These are phyloP conservation scores for Valencia hispanica DNA, from an alignment of 2,797 vertebrate species.

Conservation along the genomic window DNA sequence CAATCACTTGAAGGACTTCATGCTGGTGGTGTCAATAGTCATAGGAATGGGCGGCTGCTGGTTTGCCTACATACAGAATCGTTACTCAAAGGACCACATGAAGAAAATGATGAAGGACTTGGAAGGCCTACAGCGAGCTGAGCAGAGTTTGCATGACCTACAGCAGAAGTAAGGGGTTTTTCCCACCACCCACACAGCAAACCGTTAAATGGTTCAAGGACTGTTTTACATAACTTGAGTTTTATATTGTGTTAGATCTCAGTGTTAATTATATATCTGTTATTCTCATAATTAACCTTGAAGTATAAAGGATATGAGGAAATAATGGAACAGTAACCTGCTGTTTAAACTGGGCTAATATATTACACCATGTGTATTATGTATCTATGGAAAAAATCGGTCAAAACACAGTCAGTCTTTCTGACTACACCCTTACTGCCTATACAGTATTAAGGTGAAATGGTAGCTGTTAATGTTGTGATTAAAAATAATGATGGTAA, in stretches of 20 bases:
- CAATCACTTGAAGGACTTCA: conserved; percentile 98
- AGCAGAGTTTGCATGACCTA: conserved; percentile 95
- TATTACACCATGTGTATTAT: not conserved
- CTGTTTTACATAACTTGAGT: not conserved
- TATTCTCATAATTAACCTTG: not conserved
- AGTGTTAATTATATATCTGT: not conserved
- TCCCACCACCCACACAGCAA: conserved; percentile 29
- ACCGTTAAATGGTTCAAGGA: not conserved
- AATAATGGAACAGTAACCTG: not conserved
- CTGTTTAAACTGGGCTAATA: not conserved
- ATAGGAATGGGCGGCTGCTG: conserved; percentile 99
- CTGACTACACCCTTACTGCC: not conserved
- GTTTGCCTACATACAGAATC: conserved; percentile 99
- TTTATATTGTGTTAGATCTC: not conserved
- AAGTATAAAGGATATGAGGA: not conserved
- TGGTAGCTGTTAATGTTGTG: not conserved
- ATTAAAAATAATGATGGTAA: not conserved
- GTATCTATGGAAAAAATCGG: not conserved
- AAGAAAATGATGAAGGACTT: conserved; percentile 99
- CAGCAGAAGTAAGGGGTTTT: conserved; percentile 91
- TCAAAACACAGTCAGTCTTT: not conserved
- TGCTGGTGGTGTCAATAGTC: conserved; percentile 99
- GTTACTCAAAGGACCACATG: conserved; percentile 99
- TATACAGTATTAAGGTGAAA: not conserved
- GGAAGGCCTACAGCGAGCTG: conserved; percentile 94